These are phyloP conservation scores for Scolopax rusticola DNA, from an alignment of 2,797 vertebrate species.

Conservation along the genomic window DNA sequence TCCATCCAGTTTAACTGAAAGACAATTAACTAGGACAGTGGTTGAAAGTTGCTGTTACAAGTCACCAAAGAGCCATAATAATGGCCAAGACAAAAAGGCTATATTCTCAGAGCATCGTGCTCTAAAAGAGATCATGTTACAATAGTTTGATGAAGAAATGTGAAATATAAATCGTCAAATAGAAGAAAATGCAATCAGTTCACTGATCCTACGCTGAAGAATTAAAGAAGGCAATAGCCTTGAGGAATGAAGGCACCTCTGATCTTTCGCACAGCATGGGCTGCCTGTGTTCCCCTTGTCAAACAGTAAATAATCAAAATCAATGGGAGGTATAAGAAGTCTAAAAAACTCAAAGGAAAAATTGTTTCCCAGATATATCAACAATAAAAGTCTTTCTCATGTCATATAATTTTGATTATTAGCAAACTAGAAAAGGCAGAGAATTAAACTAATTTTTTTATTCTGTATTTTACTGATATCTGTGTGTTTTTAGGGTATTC, in stretches of 20 bases:
- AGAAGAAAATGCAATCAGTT: conserved; percentile 73
- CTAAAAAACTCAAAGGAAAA: conserved; percentile 57
- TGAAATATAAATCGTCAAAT: conserved; percentile 70
- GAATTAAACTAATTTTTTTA: neutral
- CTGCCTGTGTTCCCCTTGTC: conserved; percentile 66
- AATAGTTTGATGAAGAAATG: conserved; percentile 66
- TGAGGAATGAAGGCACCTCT: conserved; percentile 73
- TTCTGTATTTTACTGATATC: neutral
- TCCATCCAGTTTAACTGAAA: conserved; percentile 20
- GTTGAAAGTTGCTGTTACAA: conserved; percentile 15
- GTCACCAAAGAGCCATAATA: conserved; percentile 31
- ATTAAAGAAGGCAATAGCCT: conserved; percentile 77
- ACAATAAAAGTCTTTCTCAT: conserved; percentile 1
- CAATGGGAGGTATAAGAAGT: conserved; percentile 69
- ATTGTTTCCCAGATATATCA: conserved; percentile 49
- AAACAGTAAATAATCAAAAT: conserved; percentile 78
- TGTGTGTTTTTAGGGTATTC: neutral
- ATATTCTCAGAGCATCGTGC: conserved; percentile 20
- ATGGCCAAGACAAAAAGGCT: conserved; percentile 45
- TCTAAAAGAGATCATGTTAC: conserved; percentile 22
- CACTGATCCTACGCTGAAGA: conserved; percentile 70
- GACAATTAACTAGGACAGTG: neutral
- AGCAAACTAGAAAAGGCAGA: conserved; percentile 36
- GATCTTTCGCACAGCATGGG: conserved; percentile 72
- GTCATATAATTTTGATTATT: conserved; percentile 41